Evolutionary conservation across 1,140 invertebrate genomes (phyloP).

Genomic region (Musca domestica): DNA sequence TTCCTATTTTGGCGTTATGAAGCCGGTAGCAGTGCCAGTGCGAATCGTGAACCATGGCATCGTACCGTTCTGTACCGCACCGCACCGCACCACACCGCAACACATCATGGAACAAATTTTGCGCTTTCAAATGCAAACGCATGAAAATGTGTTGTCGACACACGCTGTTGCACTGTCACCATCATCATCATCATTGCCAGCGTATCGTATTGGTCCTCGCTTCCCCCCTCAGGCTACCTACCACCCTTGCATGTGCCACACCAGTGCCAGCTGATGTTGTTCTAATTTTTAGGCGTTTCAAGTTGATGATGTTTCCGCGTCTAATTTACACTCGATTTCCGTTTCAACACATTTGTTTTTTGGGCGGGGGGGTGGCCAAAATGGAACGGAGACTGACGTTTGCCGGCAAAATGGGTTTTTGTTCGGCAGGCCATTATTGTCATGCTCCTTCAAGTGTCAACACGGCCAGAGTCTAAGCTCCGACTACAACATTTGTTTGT

Average conservation of each 20-base stretch:
- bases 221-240: too few relatives aligned
- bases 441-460: neutral
- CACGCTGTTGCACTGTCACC: neutral
- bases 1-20: constrained; percentile 4
- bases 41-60: too few relatives aligned
- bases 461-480: neutral
- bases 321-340: constrained; percentile 13
- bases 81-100: too few relatives aligned
- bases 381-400: too few relatives aligned
- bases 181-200: neutral
- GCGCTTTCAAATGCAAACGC: too few relatives aligned
- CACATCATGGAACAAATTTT: too few relatives aligned
- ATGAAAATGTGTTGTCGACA: neutral
- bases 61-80: too few relatives aligned
- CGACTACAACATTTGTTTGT: neutral
- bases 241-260: too few relatives aligned
- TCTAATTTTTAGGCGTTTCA: neutral
- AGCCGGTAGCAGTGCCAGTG: neutral
- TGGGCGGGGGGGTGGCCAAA: neutral
- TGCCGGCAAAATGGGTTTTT: too few relatives aligned
- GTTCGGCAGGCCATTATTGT: too few relatives aligned
- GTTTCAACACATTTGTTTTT: neutral
- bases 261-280: too few relatives aligned
- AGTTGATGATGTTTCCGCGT: constrained; percentile 12
- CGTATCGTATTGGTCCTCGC: neutral